Base-by-base conservation (phyloP, 2,797 vertebrate species). In the Macroramphosus scolopax region DNA sequence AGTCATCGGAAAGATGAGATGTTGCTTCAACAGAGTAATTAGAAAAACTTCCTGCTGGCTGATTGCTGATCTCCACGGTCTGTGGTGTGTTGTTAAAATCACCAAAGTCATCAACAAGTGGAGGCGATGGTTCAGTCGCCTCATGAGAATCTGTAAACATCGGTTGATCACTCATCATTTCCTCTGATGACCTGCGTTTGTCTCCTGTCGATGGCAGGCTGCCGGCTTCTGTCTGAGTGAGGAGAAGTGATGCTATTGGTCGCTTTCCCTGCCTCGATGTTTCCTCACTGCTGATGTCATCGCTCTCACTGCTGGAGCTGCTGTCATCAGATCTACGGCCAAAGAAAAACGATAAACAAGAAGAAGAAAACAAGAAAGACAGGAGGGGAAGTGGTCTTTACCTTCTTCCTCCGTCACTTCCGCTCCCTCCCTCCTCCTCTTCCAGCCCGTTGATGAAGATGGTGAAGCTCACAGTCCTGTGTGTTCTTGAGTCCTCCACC, bases 271-370 rank as follows among this genome's bases (percentile, higher is more conserved):
- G 3, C 28, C 16, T 14, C 10, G 8, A 5, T 8, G 5, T 8
- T 14, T 36, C 40, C 8, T 53, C 41, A 17, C 35, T 32, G 14
- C 20, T 51, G 47, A 8, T 9, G 20, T 36, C 45, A 13, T 47
- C 11, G 5, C 24, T 18, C 22, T 49, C 17, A 6, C 47, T 49
- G 47, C 20, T 37, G 1, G 5, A 2, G 16, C 22, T 17, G 15
- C 3, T 12, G 5, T 14, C 16, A 5, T 29, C 24, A 4, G 24
- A 37, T 10, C 46, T 49, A 4, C 1, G 17, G 17, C 13, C 24
- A 10, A 5, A 17, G 8, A 3, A 7, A 15, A 13, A 6, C 5
- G 15, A 29, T 10, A 2, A 29, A 14, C 11, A 12, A 1, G 11
- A 16, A 13, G 6, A 5, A 11, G 3, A 17, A 4, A 1, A 4